Base-by-base conservation (phyloP, 2,797 vertebrate genomes). In the Limnodromus scolopaceus region DNA sequence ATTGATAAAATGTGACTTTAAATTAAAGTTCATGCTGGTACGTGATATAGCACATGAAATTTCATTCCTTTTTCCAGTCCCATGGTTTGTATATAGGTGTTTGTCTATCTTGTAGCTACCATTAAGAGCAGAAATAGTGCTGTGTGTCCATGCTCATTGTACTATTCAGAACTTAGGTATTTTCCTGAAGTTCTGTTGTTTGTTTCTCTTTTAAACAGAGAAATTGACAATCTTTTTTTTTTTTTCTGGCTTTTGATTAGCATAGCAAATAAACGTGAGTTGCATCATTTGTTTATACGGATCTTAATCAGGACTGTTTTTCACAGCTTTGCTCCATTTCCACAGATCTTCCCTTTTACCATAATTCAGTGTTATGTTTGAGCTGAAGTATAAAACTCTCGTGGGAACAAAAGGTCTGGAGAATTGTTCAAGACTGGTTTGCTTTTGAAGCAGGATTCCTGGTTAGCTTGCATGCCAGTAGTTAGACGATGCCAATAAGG, bases 401-500 rank as follows among this genome's bases (percentile, higher is more conserved):
- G 13, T 46, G 75, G 39, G 75, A 93, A 83, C 61, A 87, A 74
- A 89, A 91, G 20, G 22, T 91, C 80, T 92, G 78, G 57, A 84
- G 63, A 36, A 16, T 65, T n/a, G 58, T 82, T 88, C 53, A 72
- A 65, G 24, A 46, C 76, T 69, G 63, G 23, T 66, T 83, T 89
- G 51, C 83, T 92, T 83, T 79, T 89, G 92, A 90, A 93, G 63
- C 75, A 86, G 76, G 45, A 87, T 75, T 94, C 49, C 43, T 86
- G 36, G 34, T 84, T 88, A 69, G 39, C 79, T 95, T 89, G 86
- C 14, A 9, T 86, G 79, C 78, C 78, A 86, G 14, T 48, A 80
- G 61, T 66, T 91, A 72, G 66, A 74, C 7, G 34, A 84, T 94
- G 89, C 81, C 93, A 95, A 84, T 93, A 91, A 92, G 96, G 96